Evolutionary conservation across 2,888 invertebrate genomes (phyloP), one percentile per base, ranked within the genome.

Genomic region (Nomada goodeniana): DNA sequence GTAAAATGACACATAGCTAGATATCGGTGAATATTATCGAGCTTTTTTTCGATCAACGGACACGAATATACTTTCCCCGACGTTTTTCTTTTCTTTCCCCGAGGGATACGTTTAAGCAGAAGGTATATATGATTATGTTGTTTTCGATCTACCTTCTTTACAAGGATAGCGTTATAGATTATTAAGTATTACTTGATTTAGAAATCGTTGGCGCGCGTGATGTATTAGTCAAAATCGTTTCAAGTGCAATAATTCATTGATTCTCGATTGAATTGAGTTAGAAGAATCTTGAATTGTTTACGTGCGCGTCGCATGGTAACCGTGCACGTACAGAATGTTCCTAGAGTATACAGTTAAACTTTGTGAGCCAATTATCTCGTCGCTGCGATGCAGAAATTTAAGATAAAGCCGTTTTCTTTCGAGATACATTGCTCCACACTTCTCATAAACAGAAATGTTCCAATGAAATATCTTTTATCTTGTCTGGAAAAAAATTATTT

Each of bases 31-130:
- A 29, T 26, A 72, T 47, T 80, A 52, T 80, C 75, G 84, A 82
- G 63, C 61, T 80, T 59, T 74, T 57, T 76, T 53, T 55, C 69
- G 50, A 82, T 75, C 70, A 60, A 69, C 73, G 36, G 57, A 29
- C 67, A 55, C 57, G 67, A 82, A 52, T 59, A 75, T 68, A 77
- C 68, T 68, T 55, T 76, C 70, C 59, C 52, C 67, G 53, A 57
- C 26, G 29, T 29, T 29, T 29, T 47, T 60, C 26, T 20, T 53
- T 36, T 23, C 11, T 10, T 23, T 3, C 18, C 36, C 1, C 36
- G 36, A 36, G 36, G n/a, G 26, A 23, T 18, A 5, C 10, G 44
- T 59, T 74, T 11, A 36, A 52, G 20, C 36, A 11, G 1, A 42
- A 44, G n/a, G 29, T 29, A 23, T 36, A 36, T 5, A 36, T n/a